A percentile compares a stretch with the other conserved stretches of the same genome.
phyloP scores from a whole-genome alignment of 2,113 vertebrate species.

The Megaceryle maxima region DNA sequence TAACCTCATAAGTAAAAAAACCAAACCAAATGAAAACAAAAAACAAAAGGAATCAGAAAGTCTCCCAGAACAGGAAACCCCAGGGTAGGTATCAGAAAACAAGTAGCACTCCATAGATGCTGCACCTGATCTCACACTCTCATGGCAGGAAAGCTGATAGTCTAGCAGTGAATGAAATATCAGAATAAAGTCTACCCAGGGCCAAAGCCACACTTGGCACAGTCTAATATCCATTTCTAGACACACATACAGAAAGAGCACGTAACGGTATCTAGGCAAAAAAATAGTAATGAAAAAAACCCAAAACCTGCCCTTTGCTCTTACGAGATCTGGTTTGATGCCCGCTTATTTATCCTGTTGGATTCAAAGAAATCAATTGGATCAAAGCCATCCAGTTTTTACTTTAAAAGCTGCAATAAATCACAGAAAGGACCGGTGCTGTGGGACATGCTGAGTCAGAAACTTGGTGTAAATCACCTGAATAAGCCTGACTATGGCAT shows the following conservation, averaged over 20 bases:
- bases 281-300: not conserved
- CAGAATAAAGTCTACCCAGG: not conserved
- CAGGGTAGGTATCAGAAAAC: no score
- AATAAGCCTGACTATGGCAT: not conserved
- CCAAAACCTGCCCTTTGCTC: not conserved
- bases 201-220: not conserved
- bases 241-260: not conserved
- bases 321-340: not conserved
- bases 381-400: conserved; percentile 9
- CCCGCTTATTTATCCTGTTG: conserved; percentile 18
- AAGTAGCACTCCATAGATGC: not conserved
- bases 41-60: not conserved
- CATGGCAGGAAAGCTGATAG: not conserved
- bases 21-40: no score
- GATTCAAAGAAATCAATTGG: conserved; percentile 23
- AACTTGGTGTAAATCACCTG: not conserved
- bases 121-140: not conserved
- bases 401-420: conserved; percentile 29
- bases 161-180: not conserved
- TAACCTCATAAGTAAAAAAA: not conserved
- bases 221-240: not conserved
- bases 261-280: not conserved
- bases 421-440: not conserved
- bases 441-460: conserved; percentile 21
- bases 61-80: not conserved